These are phyloP conservation scores for Aleiodes sp. DNA, from an alignment of 1,140 invertebrate species.

Conservation along the genomic window DNA sequence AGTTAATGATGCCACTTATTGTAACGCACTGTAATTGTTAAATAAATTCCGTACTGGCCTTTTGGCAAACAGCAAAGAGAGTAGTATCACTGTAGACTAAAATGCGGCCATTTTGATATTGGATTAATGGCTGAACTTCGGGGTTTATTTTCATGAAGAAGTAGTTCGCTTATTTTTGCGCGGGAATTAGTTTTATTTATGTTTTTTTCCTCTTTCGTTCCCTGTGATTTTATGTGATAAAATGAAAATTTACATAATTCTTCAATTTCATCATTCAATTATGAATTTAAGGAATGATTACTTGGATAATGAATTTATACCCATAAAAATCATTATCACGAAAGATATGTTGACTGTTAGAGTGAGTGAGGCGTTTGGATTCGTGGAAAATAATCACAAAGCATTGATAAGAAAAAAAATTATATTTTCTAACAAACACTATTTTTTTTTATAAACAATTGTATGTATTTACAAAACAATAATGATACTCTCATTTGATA, in stretches of 20 bases:
- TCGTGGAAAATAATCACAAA: neutral
- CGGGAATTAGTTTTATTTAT: neutral
- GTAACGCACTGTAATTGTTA: constrained; percentile 39
- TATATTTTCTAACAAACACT: constrained; percentile 30
- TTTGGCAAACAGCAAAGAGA: constrained; percentile 63
- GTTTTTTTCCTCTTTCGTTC: neutral
- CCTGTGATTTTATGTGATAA: no score
- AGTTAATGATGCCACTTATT: constrained; percentile 37
- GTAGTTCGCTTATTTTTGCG: neutral
- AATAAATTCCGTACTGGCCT: constrained; percentile 51
- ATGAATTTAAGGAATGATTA: no score
- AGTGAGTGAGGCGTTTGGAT: no score
- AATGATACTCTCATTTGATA: constrained; percentile 16
- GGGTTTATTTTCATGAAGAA: constrained; percentile 6
- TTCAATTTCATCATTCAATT: no score
- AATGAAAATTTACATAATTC: no score
- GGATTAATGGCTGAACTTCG: neutral
- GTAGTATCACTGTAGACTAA: constrained; percentile 54
- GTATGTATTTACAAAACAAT: constrained; percentile 29
- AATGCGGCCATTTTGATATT: constrained; percentile 64
- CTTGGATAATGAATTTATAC: no score
- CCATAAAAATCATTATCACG: no score
- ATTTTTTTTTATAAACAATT: constrained; percentile 28
- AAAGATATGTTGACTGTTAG: no score
- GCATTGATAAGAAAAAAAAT: constrained; percentile 25